Percentiles rank a stretch among this genome's conserved stretches.
Conservation (phyloP, 2,888 invertebrate species). For the Metopia argyrocephala region DNA sequence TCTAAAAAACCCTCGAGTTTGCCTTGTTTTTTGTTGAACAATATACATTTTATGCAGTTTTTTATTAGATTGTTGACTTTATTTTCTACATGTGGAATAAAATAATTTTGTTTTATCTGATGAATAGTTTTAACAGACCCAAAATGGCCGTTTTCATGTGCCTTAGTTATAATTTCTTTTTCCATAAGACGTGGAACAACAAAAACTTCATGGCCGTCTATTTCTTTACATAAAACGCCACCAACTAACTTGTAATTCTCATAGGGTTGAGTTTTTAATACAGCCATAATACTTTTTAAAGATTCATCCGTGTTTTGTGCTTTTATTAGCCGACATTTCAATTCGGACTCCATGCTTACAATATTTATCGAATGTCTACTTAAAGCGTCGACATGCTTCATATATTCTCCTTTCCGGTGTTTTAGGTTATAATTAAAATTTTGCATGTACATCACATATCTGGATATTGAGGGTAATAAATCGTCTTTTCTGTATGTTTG, state of each 20-base stretch:
- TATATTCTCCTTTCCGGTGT: not conserved
- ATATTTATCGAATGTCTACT: not conserved
- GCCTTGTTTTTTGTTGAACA: not conserved
- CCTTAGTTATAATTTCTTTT: conserved; percentile 40
- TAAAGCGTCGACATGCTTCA: not conserved
- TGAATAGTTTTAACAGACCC: no score
- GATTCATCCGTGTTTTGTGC: conserved; percentile 16
- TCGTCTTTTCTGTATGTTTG: not conserved
- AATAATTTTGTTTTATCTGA: no score
- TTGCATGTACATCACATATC: conserved; percentile 51
- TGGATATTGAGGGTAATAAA: conserved; percentile 54
- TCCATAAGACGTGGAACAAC: conserved; percentile 49
- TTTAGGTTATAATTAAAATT: not conserved
- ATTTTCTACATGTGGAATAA: no score
- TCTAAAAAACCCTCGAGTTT: no score
- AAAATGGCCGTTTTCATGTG: conserved; percentile 35
- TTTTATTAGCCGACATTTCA: not conserved
- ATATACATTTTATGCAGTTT: not conserved
- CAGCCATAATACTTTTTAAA: conserved; percentile 13
- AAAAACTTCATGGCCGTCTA: conserved; percentile 29
- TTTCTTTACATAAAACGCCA: conserved; percentile 43
- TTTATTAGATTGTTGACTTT: no score
- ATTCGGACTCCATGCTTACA: not conserved
- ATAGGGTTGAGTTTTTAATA: conserved; percentile 22
- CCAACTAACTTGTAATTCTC: conserved; percentile 41